Evolutionary conservation across 1,140 invertebrate genomes (phyloP).

Genomic region (Lucilia cuprina): DNA sequence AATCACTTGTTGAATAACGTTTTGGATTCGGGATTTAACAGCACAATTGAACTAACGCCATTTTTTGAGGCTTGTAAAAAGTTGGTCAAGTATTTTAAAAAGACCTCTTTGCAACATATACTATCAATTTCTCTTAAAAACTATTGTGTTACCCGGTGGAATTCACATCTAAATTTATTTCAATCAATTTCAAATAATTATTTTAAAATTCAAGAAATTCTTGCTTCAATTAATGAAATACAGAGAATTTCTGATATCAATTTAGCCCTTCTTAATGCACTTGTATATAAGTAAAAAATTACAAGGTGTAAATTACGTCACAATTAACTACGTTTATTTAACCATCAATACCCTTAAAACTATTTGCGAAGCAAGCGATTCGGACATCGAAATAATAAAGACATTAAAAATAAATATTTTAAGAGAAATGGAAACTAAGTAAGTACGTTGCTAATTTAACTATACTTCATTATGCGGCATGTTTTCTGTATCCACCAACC

Average conservation of each 20-base stretch:
- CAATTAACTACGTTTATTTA: background rate
- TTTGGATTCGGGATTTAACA: background rate
- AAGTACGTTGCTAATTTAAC: background rate
- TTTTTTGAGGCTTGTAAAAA: background rate
- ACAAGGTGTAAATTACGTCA: background rate
- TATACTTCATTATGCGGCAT: background rate
- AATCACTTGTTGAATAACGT: background rate
- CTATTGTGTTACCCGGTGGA: background rate
- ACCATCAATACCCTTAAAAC: background rate
- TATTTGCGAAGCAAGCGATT: background rate
- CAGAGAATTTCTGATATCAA: background rate
- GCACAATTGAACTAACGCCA: background rate
- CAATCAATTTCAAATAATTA: background rate
- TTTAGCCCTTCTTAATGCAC: background rate
- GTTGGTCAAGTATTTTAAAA: constrained; percentile 14
- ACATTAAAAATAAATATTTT: background rate
- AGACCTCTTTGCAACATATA: background rate
- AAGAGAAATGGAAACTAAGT: background rate
- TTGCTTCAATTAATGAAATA: background rate
- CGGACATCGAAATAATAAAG: background rate
- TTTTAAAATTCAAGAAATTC: background rate
- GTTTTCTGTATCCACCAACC: background rate
- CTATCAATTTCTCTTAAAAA: background rate
- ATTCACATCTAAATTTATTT: background rate
- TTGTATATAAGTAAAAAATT: background rate